Percentiles rank a stretch among this genome's conserved stretches.
phyloP scores from a whole-genome alignment of 2,113 vertebrate species.

The Anoplopoma fimbria region DNA sequence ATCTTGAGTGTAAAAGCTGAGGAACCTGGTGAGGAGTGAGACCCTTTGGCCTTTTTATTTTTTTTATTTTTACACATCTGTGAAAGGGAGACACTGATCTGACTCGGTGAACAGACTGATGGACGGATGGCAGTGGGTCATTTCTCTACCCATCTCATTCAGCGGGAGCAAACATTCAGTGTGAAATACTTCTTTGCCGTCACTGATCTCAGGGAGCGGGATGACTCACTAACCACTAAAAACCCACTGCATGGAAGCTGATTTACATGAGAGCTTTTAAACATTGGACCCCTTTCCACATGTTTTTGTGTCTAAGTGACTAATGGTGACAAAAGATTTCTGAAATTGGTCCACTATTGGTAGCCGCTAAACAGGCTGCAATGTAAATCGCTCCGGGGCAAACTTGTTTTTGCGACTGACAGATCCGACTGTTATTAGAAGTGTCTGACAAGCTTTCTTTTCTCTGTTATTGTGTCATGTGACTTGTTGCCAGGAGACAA shows the following conservation, averaged over 20 bases:
- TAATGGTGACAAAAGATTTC: neutral
- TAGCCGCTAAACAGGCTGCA: too few relatives aligned
- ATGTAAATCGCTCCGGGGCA: too few relatives aligned
- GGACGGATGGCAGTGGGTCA: constrained; percentile 39
- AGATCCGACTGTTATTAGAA: too few relatives aligned
- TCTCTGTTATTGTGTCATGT: too few relatives aligned
- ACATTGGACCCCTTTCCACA: neutral
- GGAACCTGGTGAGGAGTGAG: constrained; percentile 8
- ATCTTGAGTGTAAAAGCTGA: constrained; percentile 16
- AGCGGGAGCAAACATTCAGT: constrained; percentile 38
- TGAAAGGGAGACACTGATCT: neutral
- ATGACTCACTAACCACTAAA: constrained; percentile 17
- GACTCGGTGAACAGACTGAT: constrained; percentile 33
- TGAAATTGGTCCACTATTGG: neutral
- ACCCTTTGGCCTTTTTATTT: neutral
- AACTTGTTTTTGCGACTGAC: too few relatives aligned
- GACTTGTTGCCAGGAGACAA: too few relatives aligned
- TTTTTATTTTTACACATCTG: too few relatives aligned
- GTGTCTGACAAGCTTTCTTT: too few relatives aligned
- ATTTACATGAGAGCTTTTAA: neutral
- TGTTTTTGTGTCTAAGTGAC: neutral
- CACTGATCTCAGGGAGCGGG: constrained; percentile 15
- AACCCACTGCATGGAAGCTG: constrained; percentile 25
- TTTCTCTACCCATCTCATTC: constrained; percentile 21
- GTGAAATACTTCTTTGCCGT: too few relatives aligned